Base-by-base conservation (phyloP, 2,797 vertebrate genomes). In the Orientallactaga sibirica region DNA sequence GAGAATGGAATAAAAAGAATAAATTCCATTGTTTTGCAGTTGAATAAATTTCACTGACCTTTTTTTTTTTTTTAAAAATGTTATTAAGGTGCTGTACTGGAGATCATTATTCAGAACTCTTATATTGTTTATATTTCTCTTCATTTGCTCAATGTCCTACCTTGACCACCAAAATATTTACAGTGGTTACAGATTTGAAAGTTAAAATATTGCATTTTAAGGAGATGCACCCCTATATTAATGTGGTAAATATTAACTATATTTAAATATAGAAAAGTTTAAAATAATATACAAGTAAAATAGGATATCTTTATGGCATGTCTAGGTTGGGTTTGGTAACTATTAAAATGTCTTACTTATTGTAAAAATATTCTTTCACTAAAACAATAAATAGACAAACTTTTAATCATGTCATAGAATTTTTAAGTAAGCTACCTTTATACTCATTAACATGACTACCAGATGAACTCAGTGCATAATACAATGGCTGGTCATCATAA, bases 341-440 rank as follows among this genome's bases (percentile, higher is more conserved):
- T 80, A 75, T 80, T 67, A 66, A 91, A 88, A 71, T 89, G 33
- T 75, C 62, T 4, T 74, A 19, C 4, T 93, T 94, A 78, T 62
- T 62, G 6, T 64, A 91, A 66, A 86, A 77, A 20, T 87, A 25
- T 2, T 41, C 7, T 76, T 77, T 68, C n/a, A 71, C 20, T 37
- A 75, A 85, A 92, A 86, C 14, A 92, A 29, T 80, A 87, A 81
- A 84, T 27, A 41, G 73, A 71, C 3, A 37, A 12, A 27, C 12
- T 71, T 85, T 52, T 24, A 79, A 92, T 81, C 33, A 85, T 52
- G 77, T 71, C 48, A 29, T 82, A 37, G 55, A 43, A 61, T 33
- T 73, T 94, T 82, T 90, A 90, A 88, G 88, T 22, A 84, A 85
- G 75, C 55, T 29, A 90, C 37, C 29, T 76, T 88, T 82, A 22